Percentiles rank a stretch among this genome's conserved stretches.
Evolutionary conservation across 35 echinoderm and acorn worm genomes (phyloP).

Genomic region (Stichopus chloronotus): DNA sequence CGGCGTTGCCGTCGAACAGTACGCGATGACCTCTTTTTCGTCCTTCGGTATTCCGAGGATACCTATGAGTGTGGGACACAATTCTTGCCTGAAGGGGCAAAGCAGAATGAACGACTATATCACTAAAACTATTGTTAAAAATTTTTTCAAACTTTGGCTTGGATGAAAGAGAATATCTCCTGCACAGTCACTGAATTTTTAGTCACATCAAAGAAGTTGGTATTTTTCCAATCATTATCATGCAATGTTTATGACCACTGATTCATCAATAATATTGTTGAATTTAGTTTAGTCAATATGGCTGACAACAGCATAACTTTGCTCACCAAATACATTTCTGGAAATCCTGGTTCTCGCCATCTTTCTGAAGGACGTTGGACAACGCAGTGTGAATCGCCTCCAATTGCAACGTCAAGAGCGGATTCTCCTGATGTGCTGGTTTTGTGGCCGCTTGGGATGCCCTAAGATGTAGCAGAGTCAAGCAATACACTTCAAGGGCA

Average conservation of each 20-base stretch:
- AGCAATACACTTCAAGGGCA: background rate
- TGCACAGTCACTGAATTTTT: background rate
- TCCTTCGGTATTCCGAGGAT: constrained; percentile 94
- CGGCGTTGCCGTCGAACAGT: constrained; percentile 56
- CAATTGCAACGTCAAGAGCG: constrained; percentile 73
- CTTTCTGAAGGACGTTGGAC: constrained; percentile 63
- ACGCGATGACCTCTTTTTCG: constrained; percentile 84
- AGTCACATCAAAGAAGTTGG: background rate
- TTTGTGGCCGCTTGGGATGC: constrained; percentile 46
- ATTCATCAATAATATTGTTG: too few species aligned
- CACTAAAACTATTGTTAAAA: background rate
- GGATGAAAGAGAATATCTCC: background rate
- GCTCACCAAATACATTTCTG: constrained; percentile 85
- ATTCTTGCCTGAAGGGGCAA: constrained; percentile 73
- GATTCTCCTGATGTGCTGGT: constrained; percentile 59
- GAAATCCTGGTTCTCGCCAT: constrained; percentile 73
- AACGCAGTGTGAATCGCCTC: constrained; percentile 83
- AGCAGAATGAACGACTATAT: background rate
- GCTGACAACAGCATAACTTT: too few species aligned
- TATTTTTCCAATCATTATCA: background rate
- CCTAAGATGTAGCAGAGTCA: background rate
- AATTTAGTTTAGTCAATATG: too few species aligned
- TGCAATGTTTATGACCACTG: too few species aligned
- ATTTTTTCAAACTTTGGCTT: background rate
- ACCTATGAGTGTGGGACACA: constrained; percentile 91